Conservation (phyloP, 1,140 invertebrate species). For the Euglossa dilemma region DNA sequence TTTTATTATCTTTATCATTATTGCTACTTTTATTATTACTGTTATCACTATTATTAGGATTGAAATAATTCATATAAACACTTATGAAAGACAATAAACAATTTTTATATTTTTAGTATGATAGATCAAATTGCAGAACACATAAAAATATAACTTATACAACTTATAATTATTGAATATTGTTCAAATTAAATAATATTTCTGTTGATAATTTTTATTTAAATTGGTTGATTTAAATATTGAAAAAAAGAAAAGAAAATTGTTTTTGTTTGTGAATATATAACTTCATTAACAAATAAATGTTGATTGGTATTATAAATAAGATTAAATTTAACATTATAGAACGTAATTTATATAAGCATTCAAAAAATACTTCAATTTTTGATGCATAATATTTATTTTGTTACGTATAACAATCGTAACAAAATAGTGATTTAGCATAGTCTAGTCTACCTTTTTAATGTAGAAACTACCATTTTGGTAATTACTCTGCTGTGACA, state of each 20-base stretch:
- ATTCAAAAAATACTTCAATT: conserved; percentile 14
- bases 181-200: conserved; percentile 1
- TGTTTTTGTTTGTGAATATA: not conserved
- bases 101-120: conserved; percentile 46
- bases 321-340: not conserved
- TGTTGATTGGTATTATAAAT: conserved; percentile 1
- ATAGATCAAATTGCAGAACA: conserved; percentile 36
- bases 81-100: conserved; percentile 51
- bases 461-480: conserved; percentile 60
- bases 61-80: conserved; percentile 24
- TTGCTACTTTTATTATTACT: not conserved
- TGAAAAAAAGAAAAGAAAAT: conserved; percentile 3
- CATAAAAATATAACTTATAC: conserved; percentile 13
- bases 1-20: conserved; percentile 18
- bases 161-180: not conserved
- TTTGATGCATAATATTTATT: conserved; percentile 24
- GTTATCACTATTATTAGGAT: conserved; percentile 1
- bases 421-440: conserved; percentile 67
- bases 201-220: conserved; percentile 3
- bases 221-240: not conserved
- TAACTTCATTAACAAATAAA: conserved; percentile 24
- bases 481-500: conserved; percentile 67
- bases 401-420: conserved; percentile 38
- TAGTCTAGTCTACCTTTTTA: conserved; percentile 71
- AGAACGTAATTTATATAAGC: not conserved